Percentiles rank a stretch among this genome's conserved stretches.
Conservation (phyloP, 2,113 vertebrate genomes). For the Myiopsitta monachus region DNA sequence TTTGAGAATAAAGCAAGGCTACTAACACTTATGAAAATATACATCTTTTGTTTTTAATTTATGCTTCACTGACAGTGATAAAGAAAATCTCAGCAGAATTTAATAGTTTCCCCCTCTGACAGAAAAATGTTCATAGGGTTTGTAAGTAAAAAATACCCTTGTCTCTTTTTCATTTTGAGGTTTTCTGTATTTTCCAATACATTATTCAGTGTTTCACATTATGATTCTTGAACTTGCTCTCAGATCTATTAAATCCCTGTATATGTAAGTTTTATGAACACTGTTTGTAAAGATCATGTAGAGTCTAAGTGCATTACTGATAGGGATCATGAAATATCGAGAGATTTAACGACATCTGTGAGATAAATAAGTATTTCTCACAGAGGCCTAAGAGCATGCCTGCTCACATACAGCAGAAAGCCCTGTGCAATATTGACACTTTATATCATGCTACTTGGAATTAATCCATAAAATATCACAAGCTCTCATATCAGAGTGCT, state of each 20-base stretch:
- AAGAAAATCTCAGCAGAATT: background rate
- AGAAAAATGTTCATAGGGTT: background rate
- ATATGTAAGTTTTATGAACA: conserved; percentile 30
- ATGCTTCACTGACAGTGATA: background rate
- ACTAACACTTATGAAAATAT: background rate
- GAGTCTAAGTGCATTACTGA: conserved; percentile 12
- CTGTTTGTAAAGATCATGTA: conserved; percentile 11
- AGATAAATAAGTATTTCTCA: conserved; percentile 26
- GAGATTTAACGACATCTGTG: conserved; percentile 21
- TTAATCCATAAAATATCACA: conserved; percentile 4
- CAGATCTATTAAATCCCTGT: conserved; percentile 28
- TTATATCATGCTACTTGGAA: background rate
- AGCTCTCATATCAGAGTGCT: background rate
- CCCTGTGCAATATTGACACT: conserved; percentile 13
- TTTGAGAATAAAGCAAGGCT: background rate
- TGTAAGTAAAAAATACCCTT: background rate
- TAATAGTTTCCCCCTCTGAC: background rate
- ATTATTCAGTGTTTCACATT: background rate
- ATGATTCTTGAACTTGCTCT: conserved; percentile 8
- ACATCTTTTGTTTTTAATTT: background rate
- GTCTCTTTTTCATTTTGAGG: background rate
- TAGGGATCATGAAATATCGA: conserved; percentile 43
- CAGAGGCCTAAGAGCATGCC: background rate
- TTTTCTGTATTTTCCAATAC: conserved; percentile 10
- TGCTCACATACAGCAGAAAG: background rate